These are phyloP conservation scores for Pseudeuparius sepicola DNA, from an alignment of 2,888 invertebrate species.

Conservation along the genomic window DNA sequence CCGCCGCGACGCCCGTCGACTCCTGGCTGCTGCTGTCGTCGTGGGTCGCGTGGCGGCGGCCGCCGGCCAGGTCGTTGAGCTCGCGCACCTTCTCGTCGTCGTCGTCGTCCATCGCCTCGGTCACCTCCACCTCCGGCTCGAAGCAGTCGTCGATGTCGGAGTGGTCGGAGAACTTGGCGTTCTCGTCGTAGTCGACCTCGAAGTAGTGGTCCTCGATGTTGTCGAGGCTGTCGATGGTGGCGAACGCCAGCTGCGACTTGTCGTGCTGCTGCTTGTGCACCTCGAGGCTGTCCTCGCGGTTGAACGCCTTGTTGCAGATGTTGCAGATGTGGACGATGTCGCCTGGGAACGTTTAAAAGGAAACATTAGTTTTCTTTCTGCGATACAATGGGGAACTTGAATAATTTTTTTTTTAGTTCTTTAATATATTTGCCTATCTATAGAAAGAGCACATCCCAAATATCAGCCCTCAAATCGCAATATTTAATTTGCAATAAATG, in stretches of 20 bases:
- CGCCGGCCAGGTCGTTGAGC: too few relatives aligned
- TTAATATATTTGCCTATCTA: too few relatives aligned
- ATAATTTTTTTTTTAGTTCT: too few relatives aligned
- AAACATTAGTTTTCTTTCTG: too few relatives aligned
- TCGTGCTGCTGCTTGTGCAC: conserved; percentile 37
- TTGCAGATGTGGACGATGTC: conserved; percentile 40
- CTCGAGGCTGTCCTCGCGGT: conserved; percentile 37
- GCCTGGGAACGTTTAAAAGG: conserved; percentile 22
- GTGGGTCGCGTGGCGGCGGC: background rate
- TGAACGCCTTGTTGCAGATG: conserved; percentile 40
- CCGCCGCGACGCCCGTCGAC: conserved; percentile 13
- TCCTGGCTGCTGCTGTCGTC: conserved; percentile 16
- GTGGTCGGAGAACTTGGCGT: conserved; percentile 24
- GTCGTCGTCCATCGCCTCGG: conserved; percentile 24
- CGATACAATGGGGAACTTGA: too few relatives aligned
- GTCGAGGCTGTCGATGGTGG: conserved; percentile 37
- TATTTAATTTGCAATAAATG: too few relatives aligned
- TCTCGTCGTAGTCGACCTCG: conserved; percentile 26
- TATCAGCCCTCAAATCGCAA: too few relatives aligned
- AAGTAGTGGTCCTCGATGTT: conserved; percentile 38
- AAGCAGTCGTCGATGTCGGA: conserved; percentile 30
- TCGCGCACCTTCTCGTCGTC: too few relatives aligned
- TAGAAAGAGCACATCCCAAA: too few relatives aligned
- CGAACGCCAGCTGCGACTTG: conserved; percentile 32
- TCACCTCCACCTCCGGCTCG: conserved; percentile 34